Percentiles rank a stretch among this genome's conserved stretches.
These are phyloP conservation scores for Macrophya alboannulata DNA, from an alignment of 2,888 invertebrate genomes.

Conservation along the genomic window DNA sequence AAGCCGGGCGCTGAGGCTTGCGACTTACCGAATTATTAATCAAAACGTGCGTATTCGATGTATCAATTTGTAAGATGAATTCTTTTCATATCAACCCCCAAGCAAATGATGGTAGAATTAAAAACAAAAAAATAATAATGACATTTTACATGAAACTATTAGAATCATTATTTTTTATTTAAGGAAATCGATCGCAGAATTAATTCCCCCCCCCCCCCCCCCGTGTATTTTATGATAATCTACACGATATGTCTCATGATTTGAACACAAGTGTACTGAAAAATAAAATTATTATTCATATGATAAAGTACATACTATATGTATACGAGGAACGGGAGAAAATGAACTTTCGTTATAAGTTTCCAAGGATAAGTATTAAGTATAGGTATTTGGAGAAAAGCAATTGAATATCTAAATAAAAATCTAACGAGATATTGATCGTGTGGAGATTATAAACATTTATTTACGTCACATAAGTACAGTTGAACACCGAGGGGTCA, in stretches of 20 bases:
- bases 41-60: background rate
- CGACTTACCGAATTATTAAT: background rate
- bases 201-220: too few species aligned
- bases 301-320: too few species aligned
- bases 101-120: too few species aligned
- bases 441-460: slow-evolving; percentile 77
- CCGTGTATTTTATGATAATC: too few species aligned
- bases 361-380: background rate
- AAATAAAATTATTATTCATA: too few species aligned
- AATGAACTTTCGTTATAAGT: background rate
- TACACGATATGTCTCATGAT: too few species aligned
- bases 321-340: background rate
- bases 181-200: too few species aligned
- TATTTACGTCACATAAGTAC: slow-evolving; percentile 79
- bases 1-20: background rate
- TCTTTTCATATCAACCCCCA: too few species aligned
- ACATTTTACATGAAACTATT: too few species aligned
- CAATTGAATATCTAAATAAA: background rate
- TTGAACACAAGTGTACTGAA: too few species aligned
- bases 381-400: background rate
- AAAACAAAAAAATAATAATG: too few species aligned
- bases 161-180: too few species aligned
- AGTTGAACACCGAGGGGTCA: slow-evolving; percentile 79
- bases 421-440: slow-evolving; percentile 3
- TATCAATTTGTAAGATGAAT: background rate